Evolutionary conservation across 2,113 vertebrate genomes (phyloP).

Genomic region (Chauna torquata): DNA sequence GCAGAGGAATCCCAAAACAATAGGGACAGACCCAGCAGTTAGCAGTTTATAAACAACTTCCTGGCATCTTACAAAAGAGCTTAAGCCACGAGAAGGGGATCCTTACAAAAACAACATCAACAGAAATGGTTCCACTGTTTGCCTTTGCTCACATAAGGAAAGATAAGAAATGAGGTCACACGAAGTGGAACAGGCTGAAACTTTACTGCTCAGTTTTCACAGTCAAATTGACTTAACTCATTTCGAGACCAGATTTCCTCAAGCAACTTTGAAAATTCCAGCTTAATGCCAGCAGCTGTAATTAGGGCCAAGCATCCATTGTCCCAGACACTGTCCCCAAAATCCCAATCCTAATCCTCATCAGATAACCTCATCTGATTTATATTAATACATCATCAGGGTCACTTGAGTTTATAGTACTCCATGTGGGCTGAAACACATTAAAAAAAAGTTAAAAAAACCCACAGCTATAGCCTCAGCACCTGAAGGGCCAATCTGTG

Average conservation of each 20-base stretch:
- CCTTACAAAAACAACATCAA: conserved; percentile 26
- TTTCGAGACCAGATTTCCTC: conserved; percentile 24
- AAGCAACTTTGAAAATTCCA: conserved; percentile 14
- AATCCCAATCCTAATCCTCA: background rate
- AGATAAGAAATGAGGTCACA: conserved; percentile 20
- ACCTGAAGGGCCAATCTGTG: background rate
- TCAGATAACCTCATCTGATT: background rate
- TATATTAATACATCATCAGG: background rate
- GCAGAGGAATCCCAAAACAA: conserved; percentile 57
- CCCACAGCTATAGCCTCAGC: background rate
- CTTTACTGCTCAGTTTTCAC: background rate
- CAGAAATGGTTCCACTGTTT: background rate
- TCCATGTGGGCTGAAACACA: background rate
- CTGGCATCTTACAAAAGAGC: conserved; percentile 24
- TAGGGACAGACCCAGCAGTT: background rate
- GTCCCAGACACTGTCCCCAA: background rate
- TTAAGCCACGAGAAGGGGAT: conserved; percentile 20
- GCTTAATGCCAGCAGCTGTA: background rate
- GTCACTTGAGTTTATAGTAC: background rate
- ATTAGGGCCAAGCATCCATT: background rate
- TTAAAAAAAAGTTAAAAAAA: background rate
- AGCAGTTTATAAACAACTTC: conserved; percentile 27
- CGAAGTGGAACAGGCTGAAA: background rate
- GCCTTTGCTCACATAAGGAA: background rate
- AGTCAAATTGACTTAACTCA: background rate